phyloP scores from a whole-genome alignment of 2,797 vertebrate species.

The Sarcophilus harrisii region DNA sequence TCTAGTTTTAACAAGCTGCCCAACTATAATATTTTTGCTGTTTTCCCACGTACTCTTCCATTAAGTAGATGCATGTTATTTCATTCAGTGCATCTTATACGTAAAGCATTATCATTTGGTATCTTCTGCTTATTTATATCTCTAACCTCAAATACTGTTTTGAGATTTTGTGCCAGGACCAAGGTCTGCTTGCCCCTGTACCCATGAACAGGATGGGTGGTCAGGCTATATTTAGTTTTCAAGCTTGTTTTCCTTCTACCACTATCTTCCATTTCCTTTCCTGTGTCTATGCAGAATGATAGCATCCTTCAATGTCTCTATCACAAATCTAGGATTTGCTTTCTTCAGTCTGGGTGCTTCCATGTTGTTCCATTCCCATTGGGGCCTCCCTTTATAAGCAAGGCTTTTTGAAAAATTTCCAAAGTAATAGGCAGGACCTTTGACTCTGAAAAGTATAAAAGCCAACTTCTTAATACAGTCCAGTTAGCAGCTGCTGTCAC shows the following conservation, averaged over 20 bases:
- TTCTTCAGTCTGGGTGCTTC: not conserved
- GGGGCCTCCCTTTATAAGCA: not conserved
- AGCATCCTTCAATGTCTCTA: not conserved
- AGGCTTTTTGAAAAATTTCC: not conserved
- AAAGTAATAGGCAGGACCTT: not conserved
- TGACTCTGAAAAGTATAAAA: not conserved
- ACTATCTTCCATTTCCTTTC: not conserved
- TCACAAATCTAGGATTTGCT: not conserved
- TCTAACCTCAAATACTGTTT: not conserved
- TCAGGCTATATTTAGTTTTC: not conserved
- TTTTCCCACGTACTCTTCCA: not conserved
- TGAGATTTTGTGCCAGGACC: not conserved
- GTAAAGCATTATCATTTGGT: not conserved
- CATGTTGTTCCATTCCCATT: not conserved
- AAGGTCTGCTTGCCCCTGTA: not conserved
- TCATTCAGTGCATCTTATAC: not conserved
- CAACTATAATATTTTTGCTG: not conserved
- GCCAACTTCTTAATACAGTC: not conserved
- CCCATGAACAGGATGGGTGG: not conserved
- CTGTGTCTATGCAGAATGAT: not conserved
- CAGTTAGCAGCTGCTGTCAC: not conserved
- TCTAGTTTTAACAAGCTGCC: not conserved
- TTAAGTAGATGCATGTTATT: not conserved
- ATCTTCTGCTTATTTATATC: not conserved
- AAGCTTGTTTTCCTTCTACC: not conserved